A percentile compares a stretch with the other conserved stretches of the same genome.
These are phyloP conservation scores for Stegostoma tigrinum DNA, from an alignment of 2,113 vertebrate species.

Conservation along the genomic window DNA sequence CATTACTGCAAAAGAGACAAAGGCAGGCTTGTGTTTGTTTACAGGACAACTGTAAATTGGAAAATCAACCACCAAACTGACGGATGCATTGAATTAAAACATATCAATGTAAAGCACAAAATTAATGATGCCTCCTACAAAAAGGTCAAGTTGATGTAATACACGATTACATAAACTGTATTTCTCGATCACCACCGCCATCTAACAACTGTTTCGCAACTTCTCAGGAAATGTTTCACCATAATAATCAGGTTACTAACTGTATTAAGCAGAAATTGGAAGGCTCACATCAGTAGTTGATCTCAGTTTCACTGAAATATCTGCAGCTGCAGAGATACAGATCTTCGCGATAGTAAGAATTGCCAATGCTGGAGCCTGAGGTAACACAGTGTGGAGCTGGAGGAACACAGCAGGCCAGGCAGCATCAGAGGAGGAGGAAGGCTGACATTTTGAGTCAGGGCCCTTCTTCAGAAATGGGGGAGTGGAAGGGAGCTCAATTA, in stretches of 20 bases:
- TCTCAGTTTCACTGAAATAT: background rate
- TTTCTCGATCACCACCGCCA: background rate
- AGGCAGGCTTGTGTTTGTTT: background rate
- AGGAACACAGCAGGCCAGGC: too few species aligned
- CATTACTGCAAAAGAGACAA: background rate
- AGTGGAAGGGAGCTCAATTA: too few species aligned
- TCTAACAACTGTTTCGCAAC: background rate
- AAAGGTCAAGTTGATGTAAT: background rate
- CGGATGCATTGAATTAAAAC: conserved; percentile 17
- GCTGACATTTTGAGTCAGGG: too few species aligned
- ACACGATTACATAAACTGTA: background rate
- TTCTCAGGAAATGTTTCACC: background rate
- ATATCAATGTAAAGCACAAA: background rate
- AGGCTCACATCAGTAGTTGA: background rate
- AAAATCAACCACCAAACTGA: conserved; percentile 9
- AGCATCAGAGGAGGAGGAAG: too few species aligned
- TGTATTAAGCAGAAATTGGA: background rate
- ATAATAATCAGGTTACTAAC: background rate
- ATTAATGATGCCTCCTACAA: background rate
- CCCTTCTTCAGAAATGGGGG: too few species aligned
- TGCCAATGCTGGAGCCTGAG: too few species aligned
- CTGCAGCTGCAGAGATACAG: background rate
- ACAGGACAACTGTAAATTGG: background rate
- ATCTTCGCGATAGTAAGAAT: too few species aligned
- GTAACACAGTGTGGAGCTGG: too few species aligned